Base-by-base conservation (phyloP, 2,888 invertebrate species). In the Axea sp. region DNA sequence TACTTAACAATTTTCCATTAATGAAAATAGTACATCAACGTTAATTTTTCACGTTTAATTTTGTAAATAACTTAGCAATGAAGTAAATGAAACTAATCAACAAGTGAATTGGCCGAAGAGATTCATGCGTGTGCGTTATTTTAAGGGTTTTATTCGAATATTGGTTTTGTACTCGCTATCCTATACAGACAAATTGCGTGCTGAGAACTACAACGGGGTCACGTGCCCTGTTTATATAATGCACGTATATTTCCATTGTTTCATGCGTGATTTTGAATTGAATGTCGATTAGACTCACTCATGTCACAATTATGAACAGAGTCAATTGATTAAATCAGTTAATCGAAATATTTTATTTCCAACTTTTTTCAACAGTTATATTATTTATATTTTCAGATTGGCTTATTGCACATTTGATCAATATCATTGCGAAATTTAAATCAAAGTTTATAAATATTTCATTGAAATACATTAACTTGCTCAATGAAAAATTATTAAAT, bases 101-200 rank as follows among this genome's bases (percentile, higher is more conserved):
- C 76, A 76, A 75, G 77, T 78, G 73, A 71, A 43, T 64, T 41
- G 15, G 35, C 35, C 28, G 8, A 67, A 17, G 12, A 22, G 14
- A 57, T 39, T 57, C 37, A 47, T 35, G 31, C 30, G 31, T 24
- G 55, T 31, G 41, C 26, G 33, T 35, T 68, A 45, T 15, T 45
- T 45, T 0, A 19, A 59, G 31, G 64, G 59, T 24, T 37, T 28
- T 9, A 39, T 45, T 53, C 5, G 45, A 24, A 59, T 59, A 60
- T 37, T 53, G 47, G 62, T 60, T 65, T 49, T 22, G 35, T 49
- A 47, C 43, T 60, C 49, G 55, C 67, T 41, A 22, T 43, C 11
- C 45, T n/a, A n/a, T n/a, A n/a, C n/a, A n/a, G n/a, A 30, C 30
- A 35, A 39, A 33, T 43, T 53, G 9, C 62, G 33, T 60, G 33